Base-by-base conservation (phyloP, 2,113 vertebrate genomes). In the Macquaria ambigua region DNA sequence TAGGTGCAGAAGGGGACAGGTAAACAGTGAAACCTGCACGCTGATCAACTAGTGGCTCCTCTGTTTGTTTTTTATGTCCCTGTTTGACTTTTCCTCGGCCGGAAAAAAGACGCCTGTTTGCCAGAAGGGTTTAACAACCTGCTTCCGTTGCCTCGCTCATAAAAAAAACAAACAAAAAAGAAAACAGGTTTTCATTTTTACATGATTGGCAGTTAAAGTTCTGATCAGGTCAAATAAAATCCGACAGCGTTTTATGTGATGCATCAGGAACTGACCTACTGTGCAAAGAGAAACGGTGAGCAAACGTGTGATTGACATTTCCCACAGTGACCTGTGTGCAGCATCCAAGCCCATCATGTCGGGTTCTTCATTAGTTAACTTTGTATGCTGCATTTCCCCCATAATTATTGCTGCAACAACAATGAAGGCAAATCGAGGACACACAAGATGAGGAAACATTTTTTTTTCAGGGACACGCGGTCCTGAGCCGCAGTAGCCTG, bases 81-180 rank as follows among this genome's bases (percentile, higher is more conserved):
- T 81, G 68, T 81, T 87, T 89, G 82, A 77, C 82, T 88, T 81
- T 48, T 82, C 34, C 61, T 58, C 11, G 6, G 53, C 83, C 0
- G 12, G 37, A 82, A 72, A 53, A 78, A 59, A 12, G 48, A 18
- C 43, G 4, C 58, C 75, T 82, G 78, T 88, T 74, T 79, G 64
- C 66, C 75, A 64, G 34, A 53, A 23, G 16, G 46, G 20, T 78
- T 78, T 52, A 86, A 81, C 76, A 31, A 50, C 67, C 84, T 68
- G 70, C 66, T 79, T 77, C 77, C 20, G 39, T 56, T 63, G 41
- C 23, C 25, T 20, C 9, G 3, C 79, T 72, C 79, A 55, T 73
- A 59, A 67, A 79, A 80, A 37, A 55, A 52, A n/a, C 59, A n/a
- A 48, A 28, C 1, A 3, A 37, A 31, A 31, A 31, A 31, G 28